Evolutionary conservation across 2,888 invertebrate genomes (phyloP).

Genomic region (Crossocerus cetratus): DNA sequence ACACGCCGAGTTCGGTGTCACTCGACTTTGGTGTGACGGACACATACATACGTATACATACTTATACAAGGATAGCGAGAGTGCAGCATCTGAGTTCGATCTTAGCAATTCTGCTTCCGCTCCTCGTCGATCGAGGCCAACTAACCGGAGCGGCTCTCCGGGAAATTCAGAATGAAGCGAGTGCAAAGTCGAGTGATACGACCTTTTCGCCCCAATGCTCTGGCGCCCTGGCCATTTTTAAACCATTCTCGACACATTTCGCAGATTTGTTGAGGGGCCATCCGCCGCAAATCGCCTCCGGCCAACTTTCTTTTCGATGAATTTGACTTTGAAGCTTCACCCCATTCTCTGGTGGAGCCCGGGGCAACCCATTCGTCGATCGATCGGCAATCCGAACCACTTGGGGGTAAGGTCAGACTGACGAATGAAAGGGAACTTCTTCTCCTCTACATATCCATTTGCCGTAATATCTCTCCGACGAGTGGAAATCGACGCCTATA

Average conservation of each 20-base stretch:
- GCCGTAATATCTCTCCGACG: not conserved
- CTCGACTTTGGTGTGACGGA: not conserved
- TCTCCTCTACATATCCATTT: conserved; percentile 1
- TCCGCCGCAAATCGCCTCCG: not conserved
- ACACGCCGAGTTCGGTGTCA: not conserved
- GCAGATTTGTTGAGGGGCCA: not conserved
- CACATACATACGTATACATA: too few relatives aligned
- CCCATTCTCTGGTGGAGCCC: not conserved
- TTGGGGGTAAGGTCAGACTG: not conserved
- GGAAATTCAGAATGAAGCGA: not conserved
- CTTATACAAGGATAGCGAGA: too few relatives aligned
- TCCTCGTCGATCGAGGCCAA: too few relatives aligned
- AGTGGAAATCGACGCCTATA: not conserved
- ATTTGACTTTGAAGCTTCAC: not conserved
- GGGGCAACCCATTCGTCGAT: not conserved
- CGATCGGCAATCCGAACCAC: not conserved
- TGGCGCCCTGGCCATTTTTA: not conserved
- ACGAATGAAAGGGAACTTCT: not conserved
- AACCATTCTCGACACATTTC: not conserved
- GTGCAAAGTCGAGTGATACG: not conserved
- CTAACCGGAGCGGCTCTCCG: not conserved
- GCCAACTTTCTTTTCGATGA: not conserved
- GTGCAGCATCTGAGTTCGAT: too few relatives aligned
- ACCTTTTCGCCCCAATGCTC: not conserved
- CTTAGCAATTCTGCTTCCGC: too few relatives aligned